Evolutionary conservation across 2,797 vertebrate species (phyloP), one percentile per base, ranked within the genome.

Genomic region (Parambassis ranga): DNA sequence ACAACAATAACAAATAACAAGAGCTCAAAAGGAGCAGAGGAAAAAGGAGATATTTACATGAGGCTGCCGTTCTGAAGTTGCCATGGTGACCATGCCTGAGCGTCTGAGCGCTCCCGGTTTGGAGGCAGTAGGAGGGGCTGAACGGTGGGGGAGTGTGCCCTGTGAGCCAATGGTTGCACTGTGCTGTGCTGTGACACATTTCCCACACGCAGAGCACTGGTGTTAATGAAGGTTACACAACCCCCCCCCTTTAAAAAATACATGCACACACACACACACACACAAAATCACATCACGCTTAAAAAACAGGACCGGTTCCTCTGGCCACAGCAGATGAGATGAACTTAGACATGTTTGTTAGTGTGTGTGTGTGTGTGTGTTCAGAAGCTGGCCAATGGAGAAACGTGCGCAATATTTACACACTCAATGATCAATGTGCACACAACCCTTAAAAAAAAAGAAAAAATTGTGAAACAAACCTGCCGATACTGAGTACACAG

Each of bases 171-270:
- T 92, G 67, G 4, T 31, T 66, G 70, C 16, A 11, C 47, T 57
- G 41, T 5, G 57, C 59, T 13, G 10, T 6, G 26, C 65, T 70
- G 52, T 61, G 77, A 85, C 85, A 78, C 59, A 80, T 77, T 81
- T 85, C 78, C 82, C 85, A 86, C 85, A 89, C 65, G 79, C 82
- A 78, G 77, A 61, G 79, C 30, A 19, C 42, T 22, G 7, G 63
- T 15, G 62, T 76, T 86, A 85, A 88, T 36, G n/a, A 79, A n/a
- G 73, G 79, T 87, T 90, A 86, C 87, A 86, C 83, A 88, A 87
- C 44, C 31, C 39, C 13, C 78, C 65, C 46, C 65, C 61, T 56
- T 75, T 72, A 66, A 82, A n/a, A n/a, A n/a, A n/a, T n/a, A n/a
- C n/a, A n/a, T n/a, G n/a, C n/a, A n/a, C n/a, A n/a, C n/a, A n/a